A percentile compares a stretch with the other conserved stretches of the same genome.
Evolutionary conservation across 2,113 vertebrate species (phyloP).

Genomic region (rabbit (Oryctolagus cuniculus)): DNA sequence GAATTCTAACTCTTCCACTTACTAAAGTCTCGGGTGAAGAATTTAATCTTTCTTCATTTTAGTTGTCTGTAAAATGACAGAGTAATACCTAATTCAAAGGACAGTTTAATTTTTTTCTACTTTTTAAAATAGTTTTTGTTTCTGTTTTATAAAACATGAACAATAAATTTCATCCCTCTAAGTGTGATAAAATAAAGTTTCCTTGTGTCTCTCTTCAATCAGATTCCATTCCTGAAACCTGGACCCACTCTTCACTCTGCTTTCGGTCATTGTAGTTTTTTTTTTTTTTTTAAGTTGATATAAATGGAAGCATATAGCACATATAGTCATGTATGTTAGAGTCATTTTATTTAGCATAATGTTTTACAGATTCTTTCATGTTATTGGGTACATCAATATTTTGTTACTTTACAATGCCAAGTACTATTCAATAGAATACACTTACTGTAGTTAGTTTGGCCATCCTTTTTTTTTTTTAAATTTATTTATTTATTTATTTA

Average conservation of each 20-base stretch:
- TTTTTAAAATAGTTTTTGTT: not conserved
- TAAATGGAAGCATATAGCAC: not conserved
- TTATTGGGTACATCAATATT: not conserved
- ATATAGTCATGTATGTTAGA: not conserved
- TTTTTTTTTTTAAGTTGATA: slow-evolving; percentile 26
- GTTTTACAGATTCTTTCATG: not conserved
- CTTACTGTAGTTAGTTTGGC: not conserved
- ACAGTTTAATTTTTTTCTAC: not conserved
- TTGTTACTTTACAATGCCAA: slow-evolving; percentile 40
- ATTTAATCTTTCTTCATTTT: not conserved
- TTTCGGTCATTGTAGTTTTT: slow-evolving; percentile 2
- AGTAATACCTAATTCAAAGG: not conserved
- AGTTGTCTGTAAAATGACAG: slow-evolving; percentile 40
- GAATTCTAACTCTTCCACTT: not conserved
- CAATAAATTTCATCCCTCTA: not conserved
- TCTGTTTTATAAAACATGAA: not conserved
- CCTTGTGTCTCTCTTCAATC: not conserved
- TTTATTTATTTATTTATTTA: no score
- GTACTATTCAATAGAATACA: not conserved
- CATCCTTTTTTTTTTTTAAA: no score
- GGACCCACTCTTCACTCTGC: not conserved
- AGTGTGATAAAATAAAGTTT: not conserved
- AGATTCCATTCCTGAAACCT: not conserved
- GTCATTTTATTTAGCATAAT: not conserved
- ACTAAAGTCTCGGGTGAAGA: not conserved